Percentiles rank a stretch among this genome's conserved stretches.
Evolutionary conservation across 2,888 invertebrate species (phyloP).

Genomic region (Tromatobia lineatoria): DNA sequence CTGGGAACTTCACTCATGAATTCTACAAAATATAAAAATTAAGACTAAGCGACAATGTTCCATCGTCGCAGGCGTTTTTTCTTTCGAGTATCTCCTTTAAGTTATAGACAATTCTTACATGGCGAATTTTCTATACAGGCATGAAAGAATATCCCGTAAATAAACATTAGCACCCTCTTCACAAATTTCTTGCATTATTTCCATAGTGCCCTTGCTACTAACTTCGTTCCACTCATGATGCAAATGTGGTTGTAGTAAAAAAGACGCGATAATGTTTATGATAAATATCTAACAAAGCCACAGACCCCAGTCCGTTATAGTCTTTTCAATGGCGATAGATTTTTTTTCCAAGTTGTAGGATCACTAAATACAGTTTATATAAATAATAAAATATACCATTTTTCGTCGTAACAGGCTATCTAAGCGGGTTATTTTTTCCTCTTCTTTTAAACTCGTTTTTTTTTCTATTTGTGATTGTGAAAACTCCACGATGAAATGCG

Average conservation of each 20-base stretch:
- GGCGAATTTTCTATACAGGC: conserved; percentile 17
- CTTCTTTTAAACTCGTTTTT: conserved; percentile 29
- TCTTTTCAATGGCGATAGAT: conserved; percentile 79
- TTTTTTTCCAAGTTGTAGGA: conserved; percentile 74
- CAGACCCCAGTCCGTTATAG: conserved; percentile 75
- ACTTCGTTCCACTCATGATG: conserved; percentile 17
- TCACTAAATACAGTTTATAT: conserved; percentile 72
- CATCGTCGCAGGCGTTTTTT: not conserved
- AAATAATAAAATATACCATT: conserved; percentile 70
- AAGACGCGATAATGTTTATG: conserved; percentile 19
- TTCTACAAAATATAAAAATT: conserved; percentile 57
- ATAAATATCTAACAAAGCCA: conserved; percentile 69
- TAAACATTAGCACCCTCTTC: conserved; percentile 54
- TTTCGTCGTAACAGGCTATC: conserved; percentile 45
- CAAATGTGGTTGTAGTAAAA: conserved; percentile 29
- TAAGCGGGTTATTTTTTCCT: conserved; percentile 9
- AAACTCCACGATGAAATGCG: conserved; percentile 52
- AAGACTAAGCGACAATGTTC: conserved; percentile 40
- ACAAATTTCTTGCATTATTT: conserved; percentile 65
- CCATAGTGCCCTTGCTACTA: conserved; percentile 31
- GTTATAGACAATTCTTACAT: conserved; percentile 39
- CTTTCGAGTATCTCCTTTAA: not conserved
- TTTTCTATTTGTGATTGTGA: conserved; percentile 14
- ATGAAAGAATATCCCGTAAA: conserved; percentile 19
- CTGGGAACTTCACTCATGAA: conserved; percentile 53